phyloP scores from a whole-genome alignment of 2,797 vertebrate species.

The Dendrocincla tyrannina region DNA sequence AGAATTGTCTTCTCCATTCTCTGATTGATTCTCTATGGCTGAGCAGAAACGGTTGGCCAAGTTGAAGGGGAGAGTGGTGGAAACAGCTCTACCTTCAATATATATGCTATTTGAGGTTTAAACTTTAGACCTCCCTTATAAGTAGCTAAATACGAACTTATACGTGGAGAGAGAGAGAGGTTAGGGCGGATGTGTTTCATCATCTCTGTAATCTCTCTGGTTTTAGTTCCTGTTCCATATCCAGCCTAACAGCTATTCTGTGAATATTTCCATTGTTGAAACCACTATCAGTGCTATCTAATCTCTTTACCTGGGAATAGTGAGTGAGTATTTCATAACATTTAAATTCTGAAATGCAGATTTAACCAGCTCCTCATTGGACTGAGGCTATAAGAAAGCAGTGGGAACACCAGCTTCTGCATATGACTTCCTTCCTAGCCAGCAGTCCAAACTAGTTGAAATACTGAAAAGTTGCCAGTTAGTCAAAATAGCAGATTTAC shows the following conservation, averaged over 20 bases:
- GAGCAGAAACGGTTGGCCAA: background rate
- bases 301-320: background rate
- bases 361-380: background rate
- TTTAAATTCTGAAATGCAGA: background rate
- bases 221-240: constrained; percentile 33
- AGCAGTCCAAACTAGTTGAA: background rate
- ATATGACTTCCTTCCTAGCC: background rate
- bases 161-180: background rate
- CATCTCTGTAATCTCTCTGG: background rate
- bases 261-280: background rate
- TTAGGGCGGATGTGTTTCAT: background rate
- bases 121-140: background rate
- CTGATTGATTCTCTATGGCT: background rate
- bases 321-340: background rate
- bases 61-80: background rate
- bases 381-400: background rate
- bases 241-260: background rate
- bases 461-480: background rate
- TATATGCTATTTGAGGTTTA: background rate
- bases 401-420: background rate
- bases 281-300: background rate
- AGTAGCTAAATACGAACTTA: background rate
- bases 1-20: background rate
- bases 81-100: background rate
- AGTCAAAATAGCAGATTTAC: background rate